A percentile compares a stretch with the other conserved stretches of the same genome.
Evolutionary conservation across 2,888 invertebrate genomes (phyloP).

Genomic region (Chrysotoxum bicinctum): DNA sequence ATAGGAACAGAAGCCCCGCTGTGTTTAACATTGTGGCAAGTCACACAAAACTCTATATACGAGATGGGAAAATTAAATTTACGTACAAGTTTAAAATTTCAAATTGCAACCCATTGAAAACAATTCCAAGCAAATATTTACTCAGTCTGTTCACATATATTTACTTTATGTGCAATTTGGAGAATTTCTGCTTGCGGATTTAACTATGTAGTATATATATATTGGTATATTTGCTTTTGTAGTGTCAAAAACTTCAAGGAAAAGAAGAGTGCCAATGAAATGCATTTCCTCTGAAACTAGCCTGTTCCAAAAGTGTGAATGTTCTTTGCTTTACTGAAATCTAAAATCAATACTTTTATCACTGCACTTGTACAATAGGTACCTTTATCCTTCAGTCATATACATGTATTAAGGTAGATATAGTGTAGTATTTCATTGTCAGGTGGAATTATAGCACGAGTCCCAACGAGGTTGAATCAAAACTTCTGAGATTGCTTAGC

Average conservation of each 20-base stretch:
- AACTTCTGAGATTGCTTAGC: conserved; percentile 13
- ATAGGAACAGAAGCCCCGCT: conserved; percentile 20
- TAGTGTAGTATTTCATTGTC: not conserved
- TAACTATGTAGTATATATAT: not conserved
- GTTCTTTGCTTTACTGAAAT: conserved; percentile 14
- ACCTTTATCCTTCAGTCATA: not conserved
- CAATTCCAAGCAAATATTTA: conserved; percentile 35
- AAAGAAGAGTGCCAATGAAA: conserved; percentile 25
- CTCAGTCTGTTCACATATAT: conserved; percentile 14
- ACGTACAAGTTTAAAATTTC: conserved; percentile 29
- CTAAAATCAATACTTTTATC: conserved; percentile 33
- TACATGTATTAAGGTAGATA: not conserved
- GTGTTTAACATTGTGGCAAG: conserved; percentile 22
- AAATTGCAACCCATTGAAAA: conserved; percentile 25
- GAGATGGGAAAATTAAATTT: conserved; percentile 18
- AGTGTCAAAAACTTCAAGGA: conserved; percentile 19
- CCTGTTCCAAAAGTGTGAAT: conserved; percentile 17
- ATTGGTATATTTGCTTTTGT: not conserved
- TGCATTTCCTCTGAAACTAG: conserved; percentile 20
- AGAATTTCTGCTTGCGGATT: conserved; percentile 19
- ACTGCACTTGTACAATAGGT: not conserved
- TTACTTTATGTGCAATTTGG: conserved; percentile 32
- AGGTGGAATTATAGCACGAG: not conserved
- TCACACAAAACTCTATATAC: conserved; percentile 18
- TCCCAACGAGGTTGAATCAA: conserved; percentile 20